A percentile compares a stretch with the other conserved stretches of the same genome.
phyloP scores from a whole-genome alignment of 2,797 vertebrate genomes.

The Leptodactylus fallax region DNA sequence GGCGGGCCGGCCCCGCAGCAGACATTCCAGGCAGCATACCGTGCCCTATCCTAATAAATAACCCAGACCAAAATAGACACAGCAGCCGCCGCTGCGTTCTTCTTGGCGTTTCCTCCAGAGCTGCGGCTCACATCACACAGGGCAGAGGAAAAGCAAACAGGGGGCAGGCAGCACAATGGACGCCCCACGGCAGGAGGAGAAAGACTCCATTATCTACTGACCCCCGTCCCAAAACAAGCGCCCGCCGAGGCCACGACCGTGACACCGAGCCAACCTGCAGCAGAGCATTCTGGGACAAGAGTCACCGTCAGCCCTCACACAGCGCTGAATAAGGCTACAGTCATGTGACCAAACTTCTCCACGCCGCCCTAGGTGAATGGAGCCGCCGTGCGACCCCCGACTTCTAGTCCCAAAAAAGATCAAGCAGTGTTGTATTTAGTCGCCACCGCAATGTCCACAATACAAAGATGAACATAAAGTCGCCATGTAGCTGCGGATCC shows the following conservation, averaged over 20 bases:
- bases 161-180: not conserved
- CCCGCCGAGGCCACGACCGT: too few species aligned
- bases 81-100: not conserved
- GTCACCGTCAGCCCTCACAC: too few species aligned
- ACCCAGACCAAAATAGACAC: conserved; percentile 31
- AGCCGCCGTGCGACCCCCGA: too few species aligned
- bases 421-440: too few species aligned
- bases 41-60: conserved; percentile 22
- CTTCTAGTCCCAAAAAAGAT: too few species aligned
- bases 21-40: not conserved
- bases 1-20: not conserved
- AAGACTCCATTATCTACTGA: not conserved
- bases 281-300: not conserved
- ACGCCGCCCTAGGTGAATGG: too few species aligned
- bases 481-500: too few species aligned
- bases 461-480: too few species aligned
- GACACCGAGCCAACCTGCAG: not conserved
- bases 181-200: not conserved
- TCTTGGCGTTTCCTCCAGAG: not conserved
- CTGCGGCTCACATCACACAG: conserved; percentile 2
- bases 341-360: too few species aligned
- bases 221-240: not conserved
- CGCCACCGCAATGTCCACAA: too few species aligned
- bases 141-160: not conserved
- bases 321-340: too few species aligned